Conservation (phyloP, 2,888 invertebrate genomes). For the Esperia sulphurella region DNA sequence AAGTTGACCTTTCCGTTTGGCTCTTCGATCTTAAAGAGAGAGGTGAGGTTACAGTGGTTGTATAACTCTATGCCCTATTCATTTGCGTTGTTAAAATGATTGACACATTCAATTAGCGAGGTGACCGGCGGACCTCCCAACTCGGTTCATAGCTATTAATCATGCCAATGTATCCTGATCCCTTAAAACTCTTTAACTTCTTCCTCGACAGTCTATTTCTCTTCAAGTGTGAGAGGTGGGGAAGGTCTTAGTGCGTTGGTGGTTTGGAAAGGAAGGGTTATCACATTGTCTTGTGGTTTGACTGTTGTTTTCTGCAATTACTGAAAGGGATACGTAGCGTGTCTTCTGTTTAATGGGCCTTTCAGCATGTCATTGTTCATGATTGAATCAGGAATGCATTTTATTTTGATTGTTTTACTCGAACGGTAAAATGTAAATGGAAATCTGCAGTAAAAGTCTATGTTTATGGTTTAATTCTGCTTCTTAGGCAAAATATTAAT, state of each 20-base stretch:
- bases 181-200: slow-evolving; percentile 9
- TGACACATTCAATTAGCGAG: slow-evolving; percentile 88
- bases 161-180: slow-evolving; percentile 38
- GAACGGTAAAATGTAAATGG: background rate
- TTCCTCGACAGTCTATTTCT: slow-evolving; percentile 6
- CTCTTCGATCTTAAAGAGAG: slow-evolving; percentile 17
- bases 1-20: slow-evolving; percentile 20
- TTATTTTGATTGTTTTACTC: slow-evolving; percentile 12
- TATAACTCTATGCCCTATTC: slow-evolving; percentile 65
- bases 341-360: slow-evolving; percentile 66
- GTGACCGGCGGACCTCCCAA: slow-evolving; percentile 81
- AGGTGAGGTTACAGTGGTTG: slow-evolving; percentile 46
- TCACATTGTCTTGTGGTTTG: slow-evolving; percentile 61
- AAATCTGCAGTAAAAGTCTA: no score
- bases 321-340: slow-evolving; percentile 48
- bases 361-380: slow-evolving; percentile 48
- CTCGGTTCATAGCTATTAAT: slow-evolving; percentile 61
- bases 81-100: slow-evolving; percentile 87
- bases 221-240: slow-evolving; percentile 12
- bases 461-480: no score
- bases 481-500: no score
- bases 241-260: slow-evolving; percentile 37
- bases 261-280: slow-evolving; percentile 44
- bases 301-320: slow-evolving; percentile 75
- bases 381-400: slow-evolving; percentile 28